These are phyloP conservation scores for Xenops minutus DNA, from an alignment of 2,797 vertebrate genomes.

Conservation along the genomic window DNA sequence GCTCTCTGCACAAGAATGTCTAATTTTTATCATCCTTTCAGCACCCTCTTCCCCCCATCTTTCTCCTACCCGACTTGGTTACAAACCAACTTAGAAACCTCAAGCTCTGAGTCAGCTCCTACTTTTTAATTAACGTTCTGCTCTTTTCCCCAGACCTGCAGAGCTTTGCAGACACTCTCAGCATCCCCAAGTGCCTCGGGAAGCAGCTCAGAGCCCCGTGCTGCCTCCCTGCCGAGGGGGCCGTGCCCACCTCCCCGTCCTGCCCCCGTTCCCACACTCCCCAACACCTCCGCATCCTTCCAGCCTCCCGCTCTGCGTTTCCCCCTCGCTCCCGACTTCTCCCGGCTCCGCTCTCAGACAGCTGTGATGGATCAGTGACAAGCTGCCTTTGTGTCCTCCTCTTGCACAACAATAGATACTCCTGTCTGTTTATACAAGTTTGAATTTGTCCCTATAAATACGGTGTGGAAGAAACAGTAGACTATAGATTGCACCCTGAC, in stretches of 20 bases:
- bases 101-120: not conserved
- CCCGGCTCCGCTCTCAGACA: not conserved
- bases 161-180: not conserved
- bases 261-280: slow-evolving; percentile 12
- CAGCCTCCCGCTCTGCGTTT: not conserved
- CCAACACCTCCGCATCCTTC: not conserved
- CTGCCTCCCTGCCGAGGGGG: fast-evolving
- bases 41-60: not conserved
- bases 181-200: not conserved
- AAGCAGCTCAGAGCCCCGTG: not conserved
- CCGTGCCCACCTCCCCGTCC: not conserved
- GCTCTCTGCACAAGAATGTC: not conserved
- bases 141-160: not conserved
- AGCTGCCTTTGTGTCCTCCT: slow-evolving; percentile 59
- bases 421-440: slow-evolving; percentile 73
- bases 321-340: not conserved
- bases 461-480: slow-evolving; percentile 60
- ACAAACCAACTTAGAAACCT: not conserved
- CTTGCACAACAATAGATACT: slow-evolving; percentile 65
- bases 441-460: slow-evolving; percentile 70
- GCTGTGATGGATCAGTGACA: slow-evolving; percentile 67
- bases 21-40: not conserved
- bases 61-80: not conserved
- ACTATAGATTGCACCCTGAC: slow-evolving; percentile 61
- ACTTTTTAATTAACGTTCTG: not conserved